Base-by-base conservation (phyloP, 2,113 vertebrate species). In the Rhinoptilus africanus region DNA sequence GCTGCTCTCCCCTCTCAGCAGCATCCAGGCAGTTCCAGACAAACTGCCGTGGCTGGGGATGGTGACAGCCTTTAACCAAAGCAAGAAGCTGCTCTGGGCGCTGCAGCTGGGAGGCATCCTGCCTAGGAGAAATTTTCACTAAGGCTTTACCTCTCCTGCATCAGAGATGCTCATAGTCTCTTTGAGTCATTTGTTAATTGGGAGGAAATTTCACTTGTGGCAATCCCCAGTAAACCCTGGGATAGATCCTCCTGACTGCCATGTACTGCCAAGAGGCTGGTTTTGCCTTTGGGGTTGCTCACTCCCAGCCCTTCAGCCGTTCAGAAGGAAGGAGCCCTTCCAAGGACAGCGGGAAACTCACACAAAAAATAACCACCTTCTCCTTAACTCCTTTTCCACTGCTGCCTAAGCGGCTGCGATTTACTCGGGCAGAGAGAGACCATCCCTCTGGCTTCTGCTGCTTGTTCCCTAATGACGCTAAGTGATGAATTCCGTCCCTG, bases 121-220 rank as follows among this genome's bases (percentile, higher is more conserved):
- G 27, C n/a, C 3, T 4, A 5, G 1, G 0, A 6, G 16, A 60
- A 24, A 12, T 4, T 41, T 12, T 16, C 23, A 3, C 18, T 1
- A 45, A 54, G 47, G 63, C 24, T 89, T 77, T 15, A 32, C 21
- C 34, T 67, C 51, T 63, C 56, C 60, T 14, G 64, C 13, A 76
- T 9, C 56, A 5, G 0, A n/a, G 37, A 39, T 64, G 57, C 45
- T 81, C 35, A 3, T 7, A 26, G 54, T 5, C n/a, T 62, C 43
- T 35, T 37, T 4, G 43, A n/a, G 30, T n/a, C 23, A 74, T 81
- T 77, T 72, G 30, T 50, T 69, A 63, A 59, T 0, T 30, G 54
- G 63, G 71, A 73, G n/a, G 50, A 41, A 43, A 50, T 79, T 80
- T 50, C 47, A 34, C 73, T 32, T 32, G 21, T 21, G 57, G 30